A percentile compares a stretch with the other conserved stretches of the same genome.
Conservation (phyloP, 1,140 invertebrate genomes). For the Linepithema humile region DNA sequence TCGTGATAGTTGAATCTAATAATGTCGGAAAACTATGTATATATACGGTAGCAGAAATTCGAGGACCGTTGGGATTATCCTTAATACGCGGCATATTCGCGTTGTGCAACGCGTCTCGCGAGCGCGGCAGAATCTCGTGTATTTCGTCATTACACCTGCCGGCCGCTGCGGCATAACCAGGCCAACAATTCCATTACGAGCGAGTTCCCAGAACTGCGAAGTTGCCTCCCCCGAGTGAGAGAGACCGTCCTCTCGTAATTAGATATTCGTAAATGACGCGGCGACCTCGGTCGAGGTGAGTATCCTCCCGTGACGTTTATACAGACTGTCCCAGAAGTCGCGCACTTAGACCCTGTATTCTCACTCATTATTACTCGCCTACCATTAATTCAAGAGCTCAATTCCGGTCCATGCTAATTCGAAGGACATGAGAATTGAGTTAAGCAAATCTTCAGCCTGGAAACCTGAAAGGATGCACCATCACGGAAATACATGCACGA, state of each 20-base stretch:
- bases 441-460: not conserved
- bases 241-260: constrained; percentile 47
- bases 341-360: constrained; percentile 12
- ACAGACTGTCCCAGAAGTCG: constrained; percentile 21
- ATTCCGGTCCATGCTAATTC: not conserved
- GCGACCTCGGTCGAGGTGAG: constrained; percentile 28
- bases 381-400: constrained; percentile 30
- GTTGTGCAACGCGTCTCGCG: not conserved
- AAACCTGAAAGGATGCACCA: not conserved
- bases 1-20: constrained; percentile 13
- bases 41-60: not conserved
- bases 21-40: not conserved
- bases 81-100: not conserved
- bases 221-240: constrained; percentile 32
- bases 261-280: constrained; percentile 55
- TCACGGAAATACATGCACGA: not conserved
- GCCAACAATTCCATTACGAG: constrained; percentile 50
- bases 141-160: constrained; percentile 49
- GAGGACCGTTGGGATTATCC: constrained; percentile 24
- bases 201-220: constrained; percentile 10
- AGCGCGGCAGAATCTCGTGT: constrained; percentile 27
- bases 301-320: constrained; percentile 48
- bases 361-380: constrained; percentile 20
- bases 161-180: constrained; percentile 32
- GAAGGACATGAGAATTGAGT: constrained; percentile 2